phyloP scores from a whole-genome alignment of 2,888 invertebrate genomes.

The Coelogynopora nodosa region DNA sequence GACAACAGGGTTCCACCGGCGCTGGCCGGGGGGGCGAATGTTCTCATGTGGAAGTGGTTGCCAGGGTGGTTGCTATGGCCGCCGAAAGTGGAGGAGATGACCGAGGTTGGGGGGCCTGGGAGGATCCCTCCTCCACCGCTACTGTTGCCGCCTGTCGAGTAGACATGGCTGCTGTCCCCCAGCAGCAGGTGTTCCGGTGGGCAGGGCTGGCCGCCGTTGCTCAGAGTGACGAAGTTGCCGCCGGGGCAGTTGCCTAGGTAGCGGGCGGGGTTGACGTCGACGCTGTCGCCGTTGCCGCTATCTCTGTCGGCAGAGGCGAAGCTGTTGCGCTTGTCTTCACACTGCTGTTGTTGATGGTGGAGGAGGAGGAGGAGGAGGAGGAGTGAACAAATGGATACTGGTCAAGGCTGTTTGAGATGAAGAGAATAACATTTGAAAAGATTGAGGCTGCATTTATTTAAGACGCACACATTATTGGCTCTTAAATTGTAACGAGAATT shows the following conservation, averaged over 20 bases:
- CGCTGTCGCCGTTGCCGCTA: background rate
- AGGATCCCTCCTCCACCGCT: no score
- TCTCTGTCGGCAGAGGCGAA: background rate
- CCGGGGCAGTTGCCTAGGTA: background rate
- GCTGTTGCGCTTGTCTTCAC: constrained; percentile 4
- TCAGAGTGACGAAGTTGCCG: background rate
- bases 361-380: background rate
- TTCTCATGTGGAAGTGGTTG: background rate
- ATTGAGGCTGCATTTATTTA: no score
- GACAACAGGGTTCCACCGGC: background rate
- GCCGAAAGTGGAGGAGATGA: constrained; percentile 1
- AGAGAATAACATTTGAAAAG: no score
- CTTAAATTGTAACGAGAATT: no score
- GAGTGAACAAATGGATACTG: no score
- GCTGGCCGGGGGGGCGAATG: background rate
- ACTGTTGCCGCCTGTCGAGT: background rate
- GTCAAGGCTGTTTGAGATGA: no score
- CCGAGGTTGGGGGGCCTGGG: background rate
- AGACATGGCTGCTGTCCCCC: background rate
- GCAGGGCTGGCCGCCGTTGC: background rate
- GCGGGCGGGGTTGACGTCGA: constrained; percentile 3
- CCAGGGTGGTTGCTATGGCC: no score
- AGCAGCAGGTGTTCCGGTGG: background rate
- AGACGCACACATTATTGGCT: no score
- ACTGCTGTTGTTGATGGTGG: no score